Conservation (phyloP, 1,140 invertebrate genomes). For the Bombus waltoni region DNA sequence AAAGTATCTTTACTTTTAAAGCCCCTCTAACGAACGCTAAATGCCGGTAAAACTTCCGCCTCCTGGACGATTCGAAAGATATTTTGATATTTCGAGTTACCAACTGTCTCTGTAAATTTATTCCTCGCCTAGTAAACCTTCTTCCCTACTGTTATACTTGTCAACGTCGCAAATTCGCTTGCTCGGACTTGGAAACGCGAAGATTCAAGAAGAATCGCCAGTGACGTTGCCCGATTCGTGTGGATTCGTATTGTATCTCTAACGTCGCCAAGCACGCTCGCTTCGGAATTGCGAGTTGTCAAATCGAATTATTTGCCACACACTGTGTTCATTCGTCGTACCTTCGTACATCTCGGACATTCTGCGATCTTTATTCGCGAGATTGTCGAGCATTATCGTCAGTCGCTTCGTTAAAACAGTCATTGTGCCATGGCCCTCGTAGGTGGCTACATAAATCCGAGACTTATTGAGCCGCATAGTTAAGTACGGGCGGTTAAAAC, state of each 20-base stretch:
- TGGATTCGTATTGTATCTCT: too few species aligned
- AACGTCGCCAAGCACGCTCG: too few species aligned
- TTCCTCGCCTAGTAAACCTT: neutral
- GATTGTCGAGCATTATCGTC: constrained; percentile 26
- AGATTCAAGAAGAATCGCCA: neutral
- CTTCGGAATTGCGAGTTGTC: neutral
- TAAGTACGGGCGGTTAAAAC: constrained; percentile 63
- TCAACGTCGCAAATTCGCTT: neutral
- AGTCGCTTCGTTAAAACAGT: constrained; percentile 36
- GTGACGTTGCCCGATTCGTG: neutral
- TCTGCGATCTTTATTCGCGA: constrained; percentile 3
- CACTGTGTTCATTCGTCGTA: neutral
- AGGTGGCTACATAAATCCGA: constrained; percentile 59
- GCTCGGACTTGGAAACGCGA: neutral
- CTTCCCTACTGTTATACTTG: neutral
- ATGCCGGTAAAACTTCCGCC: neutral
- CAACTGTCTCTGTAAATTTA: neutral
- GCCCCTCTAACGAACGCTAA: neutral
- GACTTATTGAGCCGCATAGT: constrained; percentile 62
- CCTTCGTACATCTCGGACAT: neutral
- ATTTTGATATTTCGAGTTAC: neutral
- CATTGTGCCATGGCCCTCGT: constrained; percentile 36
- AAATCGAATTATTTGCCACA: neutral
- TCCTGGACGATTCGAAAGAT: neutral
- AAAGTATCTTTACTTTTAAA: neutral